Evolutionary conservation across 2,888 invertebrate species (phyloP), one percentile per base, ranked within the genome.

Genomic region (Tetragonisca angustula): DNA sequence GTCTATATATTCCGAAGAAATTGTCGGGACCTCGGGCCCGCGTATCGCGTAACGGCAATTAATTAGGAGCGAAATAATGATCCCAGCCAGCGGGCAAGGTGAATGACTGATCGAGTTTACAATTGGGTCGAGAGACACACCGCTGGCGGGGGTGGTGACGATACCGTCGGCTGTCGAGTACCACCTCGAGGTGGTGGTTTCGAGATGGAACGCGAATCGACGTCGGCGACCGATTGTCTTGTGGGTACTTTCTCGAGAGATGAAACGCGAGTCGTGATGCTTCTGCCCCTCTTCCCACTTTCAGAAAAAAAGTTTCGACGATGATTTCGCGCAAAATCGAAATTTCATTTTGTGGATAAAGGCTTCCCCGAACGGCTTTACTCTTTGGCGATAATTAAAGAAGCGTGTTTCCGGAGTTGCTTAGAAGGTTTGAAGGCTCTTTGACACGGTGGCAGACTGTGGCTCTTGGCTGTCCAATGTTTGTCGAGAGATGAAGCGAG

Each of bases 41-140:
- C 62, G 78, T 67, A 67, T 83, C 61, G 71, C 49, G 68, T 68
- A 70, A 82, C 50, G 75, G 71, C 75, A 84, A 82, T 84, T 88
- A 88, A 88, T 86, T 88, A 86, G 36, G 64, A 72, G 70, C 59
- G 79, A 72, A 81, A 81, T 82, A 83, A 88, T 79, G 80, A 84
- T 86, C 82, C 43, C 67, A 65, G 52, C 82, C 79, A 50, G 59
- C 19, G 52, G 79, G 61, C 65, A 69, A 83, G 81, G 82, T 76
- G 68, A 82, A 84, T 79, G 75, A 70, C 74, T 82, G 71, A 88
- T 88, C 79, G 82, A 79, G 74, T 76, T 80, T 72, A 76, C 71
- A 83, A 83, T 76, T 76, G 72, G 84, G 62, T 72, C 74, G 83
- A 75, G 69, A 73, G 71, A 52, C 43, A 17, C 24, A 24, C 43